phyloP scores from a whole-genome alignment of 2,113 vertebrate genomes.

The Dermatemys mawii region DNA sequence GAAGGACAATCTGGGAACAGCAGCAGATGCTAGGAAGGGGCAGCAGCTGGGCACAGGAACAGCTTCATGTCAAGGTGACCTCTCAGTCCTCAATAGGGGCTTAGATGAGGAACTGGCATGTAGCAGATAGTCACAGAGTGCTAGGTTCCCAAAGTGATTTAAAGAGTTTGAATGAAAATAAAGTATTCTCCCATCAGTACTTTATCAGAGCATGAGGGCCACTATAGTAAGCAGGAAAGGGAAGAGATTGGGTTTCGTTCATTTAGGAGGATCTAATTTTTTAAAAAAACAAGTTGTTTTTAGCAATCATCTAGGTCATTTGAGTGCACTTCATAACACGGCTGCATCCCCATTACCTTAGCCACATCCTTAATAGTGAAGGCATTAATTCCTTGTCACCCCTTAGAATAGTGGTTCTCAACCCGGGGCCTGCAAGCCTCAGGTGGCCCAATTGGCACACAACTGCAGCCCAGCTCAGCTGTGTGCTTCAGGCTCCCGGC shows the following conservation, averaged over 20 bases:
- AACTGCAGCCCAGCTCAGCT: too few relatives aligned
- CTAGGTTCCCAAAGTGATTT: neutral
- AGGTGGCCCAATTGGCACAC: neutral
- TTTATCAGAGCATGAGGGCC: neutral
- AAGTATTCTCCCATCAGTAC: neutral
- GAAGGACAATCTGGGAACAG: rapidly evolving
- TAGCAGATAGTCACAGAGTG: neutral
- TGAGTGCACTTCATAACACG: neutral
- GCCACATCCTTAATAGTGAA: neutral
- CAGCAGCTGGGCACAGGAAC: neutral
- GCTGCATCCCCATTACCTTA: neutral
- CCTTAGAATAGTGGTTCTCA: neutral
- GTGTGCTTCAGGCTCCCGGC: too few relatives aligned
- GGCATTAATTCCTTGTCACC: neutral
- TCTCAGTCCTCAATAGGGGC: neutral
- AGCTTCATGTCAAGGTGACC: neutral
- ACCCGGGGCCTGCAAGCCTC: neutral
- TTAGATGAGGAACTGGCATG: neutral
- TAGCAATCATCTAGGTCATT: neutral
- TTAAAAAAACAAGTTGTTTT: constrained; percentile 10
- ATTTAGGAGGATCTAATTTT: neutral
- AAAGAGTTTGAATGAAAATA: constrained; percentile 35
- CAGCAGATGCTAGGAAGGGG: neutral
- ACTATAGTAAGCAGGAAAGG: neutral
- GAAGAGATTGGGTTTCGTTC: neutral